A percentile compares a stretch with the other conserved stretches of the same genome.
phyloP scores from a whole-genome alignment of 2,888 invertebrate genomes.

The Sepioteuthis lessoniana region DNA sequence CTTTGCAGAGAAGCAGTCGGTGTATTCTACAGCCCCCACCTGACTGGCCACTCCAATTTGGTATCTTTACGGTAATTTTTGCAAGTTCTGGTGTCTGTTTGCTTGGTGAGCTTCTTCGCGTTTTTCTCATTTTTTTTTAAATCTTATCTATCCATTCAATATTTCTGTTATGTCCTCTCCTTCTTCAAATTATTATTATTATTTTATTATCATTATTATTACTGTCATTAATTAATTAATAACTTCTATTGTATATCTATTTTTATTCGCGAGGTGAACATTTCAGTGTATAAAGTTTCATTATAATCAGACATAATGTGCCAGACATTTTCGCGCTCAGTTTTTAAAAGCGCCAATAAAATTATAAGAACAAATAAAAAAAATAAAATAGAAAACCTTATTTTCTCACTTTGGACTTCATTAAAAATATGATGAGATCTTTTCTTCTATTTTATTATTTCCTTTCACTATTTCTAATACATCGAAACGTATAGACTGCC shows the following conservation, averaged over 20 bases:
- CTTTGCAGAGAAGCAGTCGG: too few species aligned
- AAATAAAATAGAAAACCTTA: neutral
- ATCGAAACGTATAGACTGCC: too few species aligned
- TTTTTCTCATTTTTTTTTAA: too few species aligned
- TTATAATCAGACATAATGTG: neutral
- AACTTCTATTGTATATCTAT: neutral
- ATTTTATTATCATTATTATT: neutral
- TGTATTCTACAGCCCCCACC: too few species aligned
- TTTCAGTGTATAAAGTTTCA: neutral
- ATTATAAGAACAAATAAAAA: neutral
- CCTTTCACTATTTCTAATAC: neutral
- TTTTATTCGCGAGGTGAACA: neutral
- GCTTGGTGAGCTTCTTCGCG: too few species aligned
- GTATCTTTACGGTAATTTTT: too few species aligned
- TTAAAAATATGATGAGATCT: neutral
- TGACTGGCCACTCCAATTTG: too few species aligned
- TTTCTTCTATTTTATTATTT: neutral
- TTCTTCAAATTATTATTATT: neutral
- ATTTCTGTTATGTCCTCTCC: too few species aligned
- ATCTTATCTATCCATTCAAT: too few species aligned
- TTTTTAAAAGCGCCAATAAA: neutral
- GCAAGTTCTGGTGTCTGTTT: too few species aligned
- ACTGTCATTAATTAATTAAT: neutral
- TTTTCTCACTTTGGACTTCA: neutral
- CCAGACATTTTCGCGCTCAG: neutral